phyloP scores from a whole-genome alignment of 2,113 vertebrate genomes.

The Turnix velox region DNA sequence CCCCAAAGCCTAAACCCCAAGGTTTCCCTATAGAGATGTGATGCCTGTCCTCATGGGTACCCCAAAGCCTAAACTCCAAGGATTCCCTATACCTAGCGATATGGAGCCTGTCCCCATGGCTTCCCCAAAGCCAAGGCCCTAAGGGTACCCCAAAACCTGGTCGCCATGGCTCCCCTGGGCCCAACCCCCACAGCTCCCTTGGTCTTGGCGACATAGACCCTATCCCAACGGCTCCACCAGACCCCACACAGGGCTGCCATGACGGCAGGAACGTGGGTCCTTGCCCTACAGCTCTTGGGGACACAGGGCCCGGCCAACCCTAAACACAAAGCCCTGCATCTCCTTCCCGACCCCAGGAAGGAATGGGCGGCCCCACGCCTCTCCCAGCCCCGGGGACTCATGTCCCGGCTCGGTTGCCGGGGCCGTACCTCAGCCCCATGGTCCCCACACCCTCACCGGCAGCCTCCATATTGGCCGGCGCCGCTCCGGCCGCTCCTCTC shows the following conservation, averaged over 20 bases:
- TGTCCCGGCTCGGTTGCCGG: not conserved
- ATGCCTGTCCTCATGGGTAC: not conserved
- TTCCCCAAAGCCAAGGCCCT: no score
- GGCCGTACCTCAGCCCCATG: not conserved
- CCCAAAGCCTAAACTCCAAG: not conserved
- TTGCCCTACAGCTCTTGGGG: no score
- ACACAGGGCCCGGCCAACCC: no score
- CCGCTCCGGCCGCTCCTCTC: not conserved
- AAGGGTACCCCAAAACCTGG: no score
- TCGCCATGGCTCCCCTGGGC: no score
- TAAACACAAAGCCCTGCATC: not conserved
- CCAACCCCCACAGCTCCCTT: no score
- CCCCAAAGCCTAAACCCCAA: no score
- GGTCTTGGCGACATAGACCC: not conserved
- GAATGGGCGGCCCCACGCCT: not conserved
- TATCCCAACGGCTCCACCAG: not conserved
- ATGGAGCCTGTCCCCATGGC: not conserved
- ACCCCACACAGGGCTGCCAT: no score
- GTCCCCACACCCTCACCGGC: not conserved
- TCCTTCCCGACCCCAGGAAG: not conserved
- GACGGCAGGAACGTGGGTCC: accelerated
- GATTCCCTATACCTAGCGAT: no score
- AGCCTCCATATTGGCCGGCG: not conserved
- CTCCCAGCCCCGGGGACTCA: no score
- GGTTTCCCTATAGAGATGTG: no score